phyloP scores from a whole-genome alignment of 2,888 invertebrate species.

The Rhogogaster chlorosoma region DNA sequence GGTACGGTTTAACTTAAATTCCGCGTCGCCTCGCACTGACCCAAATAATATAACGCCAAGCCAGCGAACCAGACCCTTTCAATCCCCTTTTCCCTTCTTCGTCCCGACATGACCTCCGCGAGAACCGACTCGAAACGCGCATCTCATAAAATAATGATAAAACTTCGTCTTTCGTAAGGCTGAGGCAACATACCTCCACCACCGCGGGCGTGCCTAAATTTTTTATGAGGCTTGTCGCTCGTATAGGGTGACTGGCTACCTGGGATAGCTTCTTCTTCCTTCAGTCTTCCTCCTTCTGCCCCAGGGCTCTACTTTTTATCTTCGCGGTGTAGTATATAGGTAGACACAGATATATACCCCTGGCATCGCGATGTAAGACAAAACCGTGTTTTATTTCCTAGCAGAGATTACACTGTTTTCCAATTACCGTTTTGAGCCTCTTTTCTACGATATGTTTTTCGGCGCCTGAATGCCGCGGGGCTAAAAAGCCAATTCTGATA shows the following conservation, averaged over 20 bases:
- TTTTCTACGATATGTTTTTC: background rate
- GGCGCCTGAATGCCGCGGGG: background rate
- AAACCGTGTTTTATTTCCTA: conserved; percentile 30
- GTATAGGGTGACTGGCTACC: conserved; percentile 35
- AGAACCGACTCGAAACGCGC: conserved; percentile 41
- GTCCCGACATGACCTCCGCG: conserved; percentile 47
- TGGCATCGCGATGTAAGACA: background rate
- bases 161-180: conserved; percentile 50
- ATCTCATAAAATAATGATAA: conserved; percentile 52
- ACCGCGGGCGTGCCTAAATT: conserved; percentile 48
- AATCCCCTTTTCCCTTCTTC: conserved; percentile 32
- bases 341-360: background rate
- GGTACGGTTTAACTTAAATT: conserved; percentile 40
- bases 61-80: conserved; percentile 41
- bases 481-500: background rate
- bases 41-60: conserved; percentile 25
- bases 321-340: conserved; percentile 10
- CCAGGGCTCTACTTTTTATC: background rate
- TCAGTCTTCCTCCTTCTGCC: conserved; percentile 18
- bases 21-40: conserved; percentile 43
- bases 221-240: conserved; percentile 50
- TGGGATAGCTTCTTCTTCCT: conserved; percentile 27
- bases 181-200: conserved; percentile 19
- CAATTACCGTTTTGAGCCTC: conserved; percentile 33
- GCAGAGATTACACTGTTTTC: conserved; percentile 37